phyloP scores from a whole-genome alignment of 2,888 invertebrate genomes.

The Tetrapedia diversipes region DNA sequence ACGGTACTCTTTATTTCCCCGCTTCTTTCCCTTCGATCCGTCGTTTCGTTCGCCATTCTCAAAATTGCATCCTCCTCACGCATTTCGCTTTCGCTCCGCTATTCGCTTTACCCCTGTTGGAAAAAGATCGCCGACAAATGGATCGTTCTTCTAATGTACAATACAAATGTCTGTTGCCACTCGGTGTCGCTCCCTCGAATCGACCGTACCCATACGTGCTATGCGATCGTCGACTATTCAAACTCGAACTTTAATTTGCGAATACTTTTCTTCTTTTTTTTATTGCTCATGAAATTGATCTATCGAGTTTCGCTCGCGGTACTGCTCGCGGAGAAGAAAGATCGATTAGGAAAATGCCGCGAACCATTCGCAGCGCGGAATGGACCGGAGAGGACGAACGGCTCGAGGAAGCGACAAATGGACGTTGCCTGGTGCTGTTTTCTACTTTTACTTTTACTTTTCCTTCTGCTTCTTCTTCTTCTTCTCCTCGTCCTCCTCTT shows the following conservation, averaged over 20 bases:
- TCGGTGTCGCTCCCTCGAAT: neutral
- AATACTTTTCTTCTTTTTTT: neutral
- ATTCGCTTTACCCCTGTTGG: too few species aligned
- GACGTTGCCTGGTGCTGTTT: neutral
- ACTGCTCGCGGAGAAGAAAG: neutral
- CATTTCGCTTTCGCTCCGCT: too few species aligned
- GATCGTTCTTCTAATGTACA: too few species aligned
- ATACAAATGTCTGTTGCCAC: too few species aligned
- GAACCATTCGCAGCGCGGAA: conserved; percentile 15
- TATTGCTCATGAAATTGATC: neutral
- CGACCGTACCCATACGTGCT: neutral
- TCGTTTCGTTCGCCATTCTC: conserved; percentile 18
- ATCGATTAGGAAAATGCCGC: neutral
- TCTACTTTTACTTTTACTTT: neutral
- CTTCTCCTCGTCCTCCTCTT: neutral
- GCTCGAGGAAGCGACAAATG: conserved; percentile 4
- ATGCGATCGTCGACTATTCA: neutral
- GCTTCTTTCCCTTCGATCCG: conserved; percentile 4
- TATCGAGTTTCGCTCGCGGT: too few species aligned
- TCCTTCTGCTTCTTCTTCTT: neutral
- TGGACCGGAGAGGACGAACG: neutral
- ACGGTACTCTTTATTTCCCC: conserved; percentile 17
- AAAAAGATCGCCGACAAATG: conserved; percentile 34
- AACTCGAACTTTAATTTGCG: too few species aligned
- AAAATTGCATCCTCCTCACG: too few species aligned